Evolutionary conservation across 1,140 invertebrate species (phyloP), one percentile per base, ranked within the genome.

Genomic region (Heliconius nattereri): DNA sequence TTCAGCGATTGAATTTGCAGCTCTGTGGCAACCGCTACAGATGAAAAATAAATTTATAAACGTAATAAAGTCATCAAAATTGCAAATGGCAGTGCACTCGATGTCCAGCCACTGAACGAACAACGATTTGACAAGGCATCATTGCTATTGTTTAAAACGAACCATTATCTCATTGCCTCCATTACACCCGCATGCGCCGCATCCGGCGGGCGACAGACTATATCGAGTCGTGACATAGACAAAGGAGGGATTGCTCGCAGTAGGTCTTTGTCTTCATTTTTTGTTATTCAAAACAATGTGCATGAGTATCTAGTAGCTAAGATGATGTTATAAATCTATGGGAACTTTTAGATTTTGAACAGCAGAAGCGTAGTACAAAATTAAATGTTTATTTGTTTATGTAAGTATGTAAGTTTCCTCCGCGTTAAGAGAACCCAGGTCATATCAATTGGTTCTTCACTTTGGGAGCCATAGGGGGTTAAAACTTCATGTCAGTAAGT

Each of bases 161-260:
- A 52, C 77, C 85, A 91, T 90, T 92, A 91, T 92, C 85, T 90
- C 85, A 90, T 92, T 92, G 87, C 79, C 85, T 84, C 83, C 83
- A 90, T 90, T 90, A 87, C 84, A 85, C 90, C 91, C 91, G 91
- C 89, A 91, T 91, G 83, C 86, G 83, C 84, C 81, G 85, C 90
- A 89, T 91, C 89, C 90, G 90, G 84, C 87, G 84, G 80, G 83
- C 84, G 83, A 84, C 84, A 84, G 81, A 82, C 86, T 79, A 80
- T 82, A 81, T 75, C 81, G 76, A 83, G 80, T 82, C 88, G 88
- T 90, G 91, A 87, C 90, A 90, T 83, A 90, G 84, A 92, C 90
- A 92, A 92, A 85, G 78, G 86, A 81, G 40, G 78, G 80, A 84
- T 81, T 84, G 78, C 78, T 84, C 81, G 84, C 85, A 86, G 83